Evolutionary conservation across 2,888 invertebrate species (phyloP).

Genomic region (Oxyteleia sp.): DNA sequence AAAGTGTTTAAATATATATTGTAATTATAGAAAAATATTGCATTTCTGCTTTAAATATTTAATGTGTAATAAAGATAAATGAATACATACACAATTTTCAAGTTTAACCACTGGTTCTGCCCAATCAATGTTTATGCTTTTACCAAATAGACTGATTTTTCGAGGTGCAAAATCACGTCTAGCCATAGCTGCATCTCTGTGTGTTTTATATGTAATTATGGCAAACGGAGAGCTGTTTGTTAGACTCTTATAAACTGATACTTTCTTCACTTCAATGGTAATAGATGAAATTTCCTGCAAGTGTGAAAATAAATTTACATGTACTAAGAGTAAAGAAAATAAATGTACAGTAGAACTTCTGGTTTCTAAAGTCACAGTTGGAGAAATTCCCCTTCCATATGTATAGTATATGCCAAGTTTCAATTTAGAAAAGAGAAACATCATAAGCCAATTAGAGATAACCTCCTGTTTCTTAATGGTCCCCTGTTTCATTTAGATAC

Average conservation of each 20-base stretch:
- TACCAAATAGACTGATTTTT: constrained; percentile 78
- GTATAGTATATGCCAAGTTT: too few relatives aligned
- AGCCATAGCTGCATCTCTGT: constrained; percentile 90
- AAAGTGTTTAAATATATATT: neutral
- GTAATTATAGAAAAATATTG: neutral
- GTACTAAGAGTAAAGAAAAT: neutral
- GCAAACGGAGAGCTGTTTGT: constrained; percentile 89
- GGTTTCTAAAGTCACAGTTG: too few relatives aligned
- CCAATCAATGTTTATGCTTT: constrained; percentile 84
- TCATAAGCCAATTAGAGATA: too few relatives aligned
- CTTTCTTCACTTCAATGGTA: constrained; percentile 81
- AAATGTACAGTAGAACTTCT: too few relatives aligned
- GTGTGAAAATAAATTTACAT: constrained; percentile 11
- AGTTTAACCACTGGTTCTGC: constrained; percentile 80
- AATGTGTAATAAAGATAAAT: neutral
- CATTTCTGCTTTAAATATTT: constrained; percentile 18
- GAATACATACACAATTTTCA: constrained; percentile 81
- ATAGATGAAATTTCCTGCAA: constrained; percentile 81
- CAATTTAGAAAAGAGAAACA: too few relatives aligned
- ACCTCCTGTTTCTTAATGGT: too few relatives aligned
- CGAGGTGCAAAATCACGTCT: constrained; percentile 89
- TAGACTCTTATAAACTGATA: constrained; percentile 79
- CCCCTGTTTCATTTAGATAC: too few relatives aligned
- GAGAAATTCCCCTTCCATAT: too few relatives aligned
- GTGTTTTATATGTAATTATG: constrained; percentile 92